A percentile compares a stretch with the other conserved stretches of the same genome.
Conservation (phyloP, 2,113 vertebrate species). For the Tylochromis polylepis region DNA sequence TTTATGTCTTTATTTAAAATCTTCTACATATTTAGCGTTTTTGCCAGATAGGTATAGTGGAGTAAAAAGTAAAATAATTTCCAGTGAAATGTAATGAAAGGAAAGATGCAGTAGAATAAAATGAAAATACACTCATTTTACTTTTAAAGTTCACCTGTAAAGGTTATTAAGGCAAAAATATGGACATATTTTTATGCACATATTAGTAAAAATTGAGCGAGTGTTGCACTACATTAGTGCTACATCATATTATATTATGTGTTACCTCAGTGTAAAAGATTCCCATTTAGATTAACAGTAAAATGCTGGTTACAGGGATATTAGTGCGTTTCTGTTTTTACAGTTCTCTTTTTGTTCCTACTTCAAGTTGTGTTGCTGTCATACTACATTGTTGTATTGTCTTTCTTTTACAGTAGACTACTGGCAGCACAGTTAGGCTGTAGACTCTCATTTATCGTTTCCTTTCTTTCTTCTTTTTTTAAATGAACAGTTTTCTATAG, state of each 20-base stretch:
- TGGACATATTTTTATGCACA: not conserved
- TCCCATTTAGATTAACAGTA: not conserved
- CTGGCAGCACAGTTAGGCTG: not conserved
- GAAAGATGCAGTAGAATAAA: not conserved
- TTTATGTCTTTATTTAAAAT: not conserved
- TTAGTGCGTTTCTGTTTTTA: not conserved
- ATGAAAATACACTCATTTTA: not conserved
- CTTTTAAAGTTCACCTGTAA: not conserved
- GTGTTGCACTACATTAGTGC: not conserved
- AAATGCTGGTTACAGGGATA: not conserved
- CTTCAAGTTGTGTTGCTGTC: not conserved
- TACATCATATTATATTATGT: not conserved
- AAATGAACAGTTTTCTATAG: not conserved
- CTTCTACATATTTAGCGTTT: fast-evolving
- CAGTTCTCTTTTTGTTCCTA: not conserved
- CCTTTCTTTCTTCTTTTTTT: not conserved
- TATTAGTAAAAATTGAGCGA: not conserved
- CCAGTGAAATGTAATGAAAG: not conserved
- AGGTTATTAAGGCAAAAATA: not conserved
- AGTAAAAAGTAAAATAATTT: not conserved
- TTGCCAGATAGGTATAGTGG: not conserved
- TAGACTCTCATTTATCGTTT: not conserved
- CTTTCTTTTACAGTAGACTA: not conserved
- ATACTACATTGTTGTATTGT: not conserved
- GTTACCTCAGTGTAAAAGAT: not conserved